Evolutionary conservation across 1,140 invertebrate genomes (phyloP).

Genomic region (Drosophila pseudoananassae): DNA sequence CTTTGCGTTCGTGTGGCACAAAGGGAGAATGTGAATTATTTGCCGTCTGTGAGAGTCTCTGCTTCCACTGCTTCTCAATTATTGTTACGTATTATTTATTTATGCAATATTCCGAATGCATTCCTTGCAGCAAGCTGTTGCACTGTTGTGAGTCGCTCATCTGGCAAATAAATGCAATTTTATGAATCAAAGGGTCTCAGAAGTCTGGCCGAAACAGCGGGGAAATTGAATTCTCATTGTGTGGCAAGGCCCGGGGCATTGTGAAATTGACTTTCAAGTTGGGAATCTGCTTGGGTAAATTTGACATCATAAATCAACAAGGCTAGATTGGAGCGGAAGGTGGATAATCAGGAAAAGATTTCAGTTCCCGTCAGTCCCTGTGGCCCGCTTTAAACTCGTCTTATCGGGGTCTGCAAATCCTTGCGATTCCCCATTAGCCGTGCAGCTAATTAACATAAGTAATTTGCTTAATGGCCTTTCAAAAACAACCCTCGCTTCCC

Average conservation of each 20-base stretch:
- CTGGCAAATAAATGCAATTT: conserved; percentile 59
- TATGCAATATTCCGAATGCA: conserved; percentile 35
- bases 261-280: conserved; percentile 37
- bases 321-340: conserved; percentile 28
- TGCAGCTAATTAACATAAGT: conserved; percentile 79
- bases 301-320: conserved; percentile 47
- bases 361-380: conserved; percentile 3
- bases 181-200: conserved; percentile 24
- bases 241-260: conserved; percentile 8
- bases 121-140: conserved; percentile 37
- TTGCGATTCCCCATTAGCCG: conserved; percentile 70
- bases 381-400: conserved; percentile 43
- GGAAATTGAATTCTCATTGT: conserved; percentile 47
- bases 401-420: conserved; percentile 50
- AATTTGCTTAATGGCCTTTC: conserved; percentile 64
- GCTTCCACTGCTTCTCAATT: conserved; percentile 20
- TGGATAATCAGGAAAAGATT: conserved; percentile 45
- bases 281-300: conserved; percentile 31
- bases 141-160: conserved; percentile 39
- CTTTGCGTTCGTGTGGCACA: not conserved
- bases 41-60: not conserved
- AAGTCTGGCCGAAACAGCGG: not conserved
- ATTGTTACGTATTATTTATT: conserved; percentile 36
- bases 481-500: conserved; percentile 46
- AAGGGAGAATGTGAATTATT: not conserved